Evolutionary conservation across 1,140 invertebrate genomes (phyloP).

Genomic region (Kradibia gibbosae): DNA sequence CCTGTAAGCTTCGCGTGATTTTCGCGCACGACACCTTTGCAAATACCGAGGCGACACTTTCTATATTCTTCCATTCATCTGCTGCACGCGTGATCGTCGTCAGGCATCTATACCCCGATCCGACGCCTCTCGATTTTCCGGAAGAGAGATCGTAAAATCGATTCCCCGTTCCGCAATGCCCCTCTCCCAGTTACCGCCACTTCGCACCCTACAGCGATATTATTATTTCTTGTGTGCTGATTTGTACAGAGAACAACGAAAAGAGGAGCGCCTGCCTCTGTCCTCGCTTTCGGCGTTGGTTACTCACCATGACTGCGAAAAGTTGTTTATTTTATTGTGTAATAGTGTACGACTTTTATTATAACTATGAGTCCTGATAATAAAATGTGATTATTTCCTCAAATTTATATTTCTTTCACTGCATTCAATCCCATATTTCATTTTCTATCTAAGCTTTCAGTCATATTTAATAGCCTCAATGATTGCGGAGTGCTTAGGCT

Average conservation of each 20-base stretch:
- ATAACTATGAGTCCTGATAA: constrained; percentile 37
- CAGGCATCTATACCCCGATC: neutral
- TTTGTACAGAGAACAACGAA: neutral
- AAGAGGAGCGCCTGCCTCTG: constrained; percentile 37
- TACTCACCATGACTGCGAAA: constrained; percentile 34
- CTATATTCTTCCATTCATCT: constrained; percentile 14
- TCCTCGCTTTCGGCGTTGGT: neutral
- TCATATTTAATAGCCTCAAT: too few species aligned
- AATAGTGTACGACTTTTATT: constrained; percentile 46
- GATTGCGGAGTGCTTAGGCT: too few species aligned
- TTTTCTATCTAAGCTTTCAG: neutral
- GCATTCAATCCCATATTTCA: neutral
- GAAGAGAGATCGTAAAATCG: neutral
- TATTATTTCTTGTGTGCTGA: neutral
- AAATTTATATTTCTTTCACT: neutral
- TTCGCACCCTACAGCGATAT: neutral
- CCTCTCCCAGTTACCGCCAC: too few species aligned
- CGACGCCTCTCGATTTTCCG: neutral
- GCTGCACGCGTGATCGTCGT: neutral
- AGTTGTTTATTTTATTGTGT: constrained; percentile 34
- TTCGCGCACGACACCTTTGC: constrained; percentile 33
- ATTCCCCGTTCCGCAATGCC: too few species aligned
- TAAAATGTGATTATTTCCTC: constrained; percentile 50
- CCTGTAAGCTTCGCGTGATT: neutral
- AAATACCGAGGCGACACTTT: constrained; percentile 32